A percentile compares a stretch with the other conserved stretches of the same genome.
Conservation (phyloP, 1,140 invertebrate genomes). For the Apis laboriosa region DNA sequence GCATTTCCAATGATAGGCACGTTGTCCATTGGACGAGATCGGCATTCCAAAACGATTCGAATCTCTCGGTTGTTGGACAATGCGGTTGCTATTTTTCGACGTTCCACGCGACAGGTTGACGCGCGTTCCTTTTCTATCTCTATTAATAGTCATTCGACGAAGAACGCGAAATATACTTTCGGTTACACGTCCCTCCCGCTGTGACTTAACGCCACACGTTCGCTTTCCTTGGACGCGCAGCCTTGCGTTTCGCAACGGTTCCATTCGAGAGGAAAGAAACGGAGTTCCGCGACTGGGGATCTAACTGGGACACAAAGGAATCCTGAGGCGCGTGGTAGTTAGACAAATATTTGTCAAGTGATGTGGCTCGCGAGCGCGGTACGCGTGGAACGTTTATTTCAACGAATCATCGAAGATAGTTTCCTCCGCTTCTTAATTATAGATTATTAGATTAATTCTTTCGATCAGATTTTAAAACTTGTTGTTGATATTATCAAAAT, state of each 20-base stretch:
- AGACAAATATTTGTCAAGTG: background rate
- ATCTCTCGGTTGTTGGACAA: background rate
- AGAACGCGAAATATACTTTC: constrained; percentile 25
- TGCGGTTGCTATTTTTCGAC: constrained; percentile 8
- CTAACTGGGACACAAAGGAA: constrained; percentile 6
- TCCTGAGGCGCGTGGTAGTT: background rate
- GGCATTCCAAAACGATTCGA: constrained; percentile 14
- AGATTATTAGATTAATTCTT: too few relatives aligned
- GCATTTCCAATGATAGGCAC: background rate
- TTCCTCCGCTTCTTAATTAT: too few relatives aligned
- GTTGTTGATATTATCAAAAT: too few relatives aligned
- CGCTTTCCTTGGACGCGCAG: constrained; percentile 14
- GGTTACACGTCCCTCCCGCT: background rate
- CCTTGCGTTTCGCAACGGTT: constrained; percentile 17
- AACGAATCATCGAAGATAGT: background rate
- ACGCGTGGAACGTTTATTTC: background rate
- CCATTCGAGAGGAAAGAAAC: background rate
- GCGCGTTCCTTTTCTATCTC: background rate
- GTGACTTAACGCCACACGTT: constrained; percentile 14
- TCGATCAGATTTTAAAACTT: too few relatives aligned
- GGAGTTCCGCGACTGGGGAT: background rate
- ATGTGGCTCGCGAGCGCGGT: background rate
- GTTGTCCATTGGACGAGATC: background rate
- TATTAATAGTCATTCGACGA: constrained; percentile 15
- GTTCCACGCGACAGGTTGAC: background rate